Percentiles rank a stretch among this genome's conserved stretches.
Conservation (phyloP, 2,113 vertebrate species). For the Felis chaus region DNA sequence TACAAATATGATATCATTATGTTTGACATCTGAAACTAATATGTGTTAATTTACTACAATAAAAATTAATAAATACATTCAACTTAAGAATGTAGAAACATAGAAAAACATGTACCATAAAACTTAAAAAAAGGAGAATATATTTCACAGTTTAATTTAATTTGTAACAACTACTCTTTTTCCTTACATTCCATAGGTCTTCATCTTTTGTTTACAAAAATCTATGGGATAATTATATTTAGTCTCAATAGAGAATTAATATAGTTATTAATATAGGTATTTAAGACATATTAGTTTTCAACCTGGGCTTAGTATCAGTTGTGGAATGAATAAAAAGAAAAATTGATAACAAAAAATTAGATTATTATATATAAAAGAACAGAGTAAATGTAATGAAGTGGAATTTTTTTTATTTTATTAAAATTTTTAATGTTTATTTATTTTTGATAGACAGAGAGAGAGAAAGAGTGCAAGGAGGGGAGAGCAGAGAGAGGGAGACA, state of each 20-base stretch:
- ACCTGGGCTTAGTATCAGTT: not conserved
- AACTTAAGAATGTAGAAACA: not conserved
- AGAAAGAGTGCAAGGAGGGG: too few relatives aligned
- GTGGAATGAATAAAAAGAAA: not conserved
- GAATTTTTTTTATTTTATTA: not conserved
- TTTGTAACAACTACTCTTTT: not conserved
- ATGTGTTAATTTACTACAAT: not conserved
- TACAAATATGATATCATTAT: not conserved
- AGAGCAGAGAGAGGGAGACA: too few relatives aligned
- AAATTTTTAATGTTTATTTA: too few relatives aligned
- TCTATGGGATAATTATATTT: not conserved
- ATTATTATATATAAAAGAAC: not conserved
- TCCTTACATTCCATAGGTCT: not conserved
- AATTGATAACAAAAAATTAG: not conserved
- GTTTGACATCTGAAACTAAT: not conserved
- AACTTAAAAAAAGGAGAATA: not conserved
- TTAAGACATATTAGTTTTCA: not conserved
- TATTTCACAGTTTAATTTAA: not conserved
- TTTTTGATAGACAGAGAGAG: too few relatives aligned
- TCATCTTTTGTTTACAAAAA: not conserved
- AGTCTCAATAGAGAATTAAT: not conserved
- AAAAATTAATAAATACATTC: not conserved
- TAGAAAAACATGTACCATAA: not conserved
- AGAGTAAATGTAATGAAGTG: not conserved
- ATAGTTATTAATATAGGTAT: not conserved